Conservation (phyloP, 1,140 invertebrate species). For the Drosophila pandora region DNA sequence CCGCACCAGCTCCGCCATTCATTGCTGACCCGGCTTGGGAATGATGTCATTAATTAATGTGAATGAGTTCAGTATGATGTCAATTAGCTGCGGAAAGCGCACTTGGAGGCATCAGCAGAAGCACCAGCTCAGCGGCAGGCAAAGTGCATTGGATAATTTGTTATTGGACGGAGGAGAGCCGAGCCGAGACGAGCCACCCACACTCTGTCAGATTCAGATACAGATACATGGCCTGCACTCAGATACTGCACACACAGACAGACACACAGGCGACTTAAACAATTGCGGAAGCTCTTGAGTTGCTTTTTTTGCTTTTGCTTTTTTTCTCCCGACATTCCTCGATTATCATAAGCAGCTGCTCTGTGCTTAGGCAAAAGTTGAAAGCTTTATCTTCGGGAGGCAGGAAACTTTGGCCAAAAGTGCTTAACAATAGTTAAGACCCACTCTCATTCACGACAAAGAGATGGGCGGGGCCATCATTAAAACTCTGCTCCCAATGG, state of each 20-base stretch:
- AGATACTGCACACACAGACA: conserved; percentile 4
- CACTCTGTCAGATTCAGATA: conserved; percentile 6
- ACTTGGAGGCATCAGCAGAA: conserved; percentile 50
- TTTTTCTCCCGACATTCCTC: neutral
- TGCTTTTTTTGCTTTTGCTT: neutral
- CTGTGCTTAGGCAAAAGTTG: conserved; percentile 37
- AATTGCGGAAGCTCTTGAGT: conserved; percentile 41
- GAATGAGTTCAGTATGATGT: conserved; percentile 82
- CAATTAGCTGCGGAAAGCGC: conserved; percentile 80
- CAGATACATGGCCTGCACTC: conserved; percentile 17
- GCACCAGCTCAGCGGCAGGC: conserved; percentile 19
- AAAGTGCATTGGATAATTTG: conserved; percentile 59
- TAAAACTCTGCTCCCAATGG: conserved; percentile 49
- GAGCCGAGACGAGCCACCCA: conserved; percentile 36
- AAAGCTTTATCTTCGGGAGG: conserved; percentile 64
- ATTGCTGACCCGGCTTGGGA: conserved; percentile 52
- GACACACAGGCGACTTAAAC: conserved; percentile 23
- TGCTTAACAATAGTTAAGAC: conserved; percentile 69
- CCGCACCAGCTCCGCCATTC: conserved; percentile 28
- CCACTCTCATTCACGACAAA: conserved; percentile 11
- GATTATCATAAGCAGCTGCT: conserved; percentile 47
- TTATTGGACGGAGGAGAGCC: conserved; percentile 34
- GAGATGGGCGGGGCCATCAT: conserved; percentile 55
- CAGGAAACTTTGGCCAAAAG: conserved; percentile 55
- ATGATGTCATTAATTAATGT: conserved; percentile 83